These are phyloP conservation scores for Spilosoma lubricipeda DNA, from an alignment of 2,888 invertebrate genomes.

Conservation along the genomic window DNA sequence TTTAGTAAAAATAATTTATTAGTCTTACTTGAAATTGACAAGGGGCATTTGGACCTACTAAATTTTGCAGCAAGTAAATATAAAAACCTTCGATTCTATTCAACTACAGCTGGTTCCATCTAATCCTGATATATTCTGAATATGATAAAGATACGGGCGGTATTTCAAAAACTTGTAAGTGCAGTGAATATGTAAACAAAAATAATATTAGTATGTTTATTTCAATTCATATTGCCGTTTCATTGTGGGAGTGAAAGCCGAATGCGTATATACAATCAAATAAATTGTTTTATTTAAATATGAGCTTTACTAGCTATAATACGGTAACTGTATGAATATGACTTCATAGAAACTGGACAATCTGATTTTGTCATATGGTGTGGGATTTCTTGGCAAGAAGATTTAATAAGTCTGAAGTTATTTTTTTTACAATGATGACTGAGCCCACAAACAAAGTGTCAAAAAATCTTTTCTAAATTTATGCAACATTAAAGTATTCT, in stretches of 20 bases:
- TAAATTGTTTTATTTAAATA: conserved; percentile 6
- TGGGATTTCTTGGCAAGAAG: neutral
- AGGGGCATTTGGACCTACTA: neutral
- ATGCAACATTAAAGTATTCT: too few relatives aligned
- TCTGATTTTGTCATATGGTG: neutral
- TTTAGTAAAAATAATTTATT: too few relatives aligned
- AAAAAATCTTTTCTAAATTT: too few relatives aligned
- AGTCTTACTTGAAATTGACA: too few relatives aligned
- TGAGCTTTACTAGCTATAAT: neutral
- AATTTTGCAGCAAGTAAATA: neutral
- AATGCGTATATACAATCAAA: neutral
- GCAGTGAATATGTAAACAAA: conserved; percentile 12
- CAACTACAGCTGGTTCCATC: neutral
- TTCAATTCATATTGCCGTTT: conserved; percentile 11
- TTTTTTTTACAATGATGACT: too few relatives aligned
- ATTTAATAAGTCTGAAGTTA: too few relatives aligned
- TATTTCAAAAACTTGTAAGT: conserved; percentile 4
- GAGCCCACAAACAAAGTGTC: too few relatives aligned
- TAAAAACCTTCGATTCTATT: neutral
- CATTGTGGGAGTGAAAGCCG: conserved; percentile 5
- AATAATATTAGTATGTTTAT: conserved; percentile 17
- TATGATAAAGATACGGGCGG: conserved; percentile 10
- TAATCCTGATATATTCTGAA: conserved; percentile 7
- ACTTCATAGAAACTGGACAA: neutral
- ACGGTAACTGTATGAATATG: neutral